Evolutionary conservation across 2,113 vertebrate species (phyloP).

Genomic region (Struthidea cinerea): DNA sequence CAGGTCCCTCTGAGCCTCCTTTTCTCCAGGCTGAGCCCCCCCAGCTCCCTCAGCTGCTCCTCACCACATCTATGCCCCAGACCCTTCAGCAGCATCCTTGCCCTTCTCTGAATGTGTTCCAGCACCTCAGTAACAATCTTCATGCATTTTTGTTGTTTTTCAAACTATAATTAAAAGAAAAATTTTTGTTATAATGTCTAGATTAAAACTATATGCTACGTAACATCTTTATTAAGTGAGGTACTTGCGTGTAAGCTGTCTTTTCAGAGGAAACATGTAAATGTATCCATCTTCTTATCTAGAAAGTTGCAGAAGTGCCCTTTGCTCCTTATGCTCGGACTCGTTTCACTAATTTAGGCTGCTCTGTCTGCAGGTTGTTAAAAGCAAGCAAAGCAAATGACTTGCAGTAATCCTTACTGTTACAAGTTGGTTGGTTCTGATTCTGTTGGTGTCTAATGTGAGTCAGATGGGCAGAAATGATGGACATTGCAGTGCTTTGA

Average conservation of each 20-base stretch:
- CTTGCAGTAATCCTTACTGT: background rate
- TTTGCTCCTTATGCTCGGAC: background rate
- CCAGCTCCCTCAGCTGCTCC: background rate
- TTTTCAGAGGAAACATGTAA: background rate
- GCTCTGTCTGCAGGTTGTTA: background rate
- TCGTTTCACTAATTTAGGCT: rapidly evolving
- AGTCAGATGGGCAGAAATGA: background rate
- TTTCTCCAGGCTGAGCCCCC: background rate
- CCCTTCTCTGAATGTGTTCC: background rate
- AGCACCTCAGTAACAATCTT: background rate
- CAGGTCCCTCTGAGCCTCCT: background rate
- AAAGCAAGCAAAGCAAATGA: background rate
- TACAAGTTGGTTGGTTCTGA: background rate
- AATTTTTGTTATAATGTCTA: background rate
- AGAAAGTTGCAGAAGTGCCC: background rate
- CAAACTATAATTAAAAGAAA: background rate
- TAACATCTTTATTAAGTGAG: background rate
- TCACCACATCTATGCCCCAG: background rate
- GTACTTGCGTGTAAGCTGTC: background rate
- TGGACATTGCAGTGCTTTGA: background rate
- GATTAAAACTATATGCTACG: rapidly evolving
- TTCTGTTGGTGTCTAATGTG: background rate
- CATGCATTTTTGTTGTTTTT: background rate
- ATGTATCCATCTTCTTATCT: background rate
- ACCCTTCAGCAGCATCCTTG: background rate